Percentiles rank a stretch among this genome's conserved stretches.
phyloP scores from a whole-genome alignment of 2,113 vertebrate species.

The Sceloporus tristichus region DNA sequence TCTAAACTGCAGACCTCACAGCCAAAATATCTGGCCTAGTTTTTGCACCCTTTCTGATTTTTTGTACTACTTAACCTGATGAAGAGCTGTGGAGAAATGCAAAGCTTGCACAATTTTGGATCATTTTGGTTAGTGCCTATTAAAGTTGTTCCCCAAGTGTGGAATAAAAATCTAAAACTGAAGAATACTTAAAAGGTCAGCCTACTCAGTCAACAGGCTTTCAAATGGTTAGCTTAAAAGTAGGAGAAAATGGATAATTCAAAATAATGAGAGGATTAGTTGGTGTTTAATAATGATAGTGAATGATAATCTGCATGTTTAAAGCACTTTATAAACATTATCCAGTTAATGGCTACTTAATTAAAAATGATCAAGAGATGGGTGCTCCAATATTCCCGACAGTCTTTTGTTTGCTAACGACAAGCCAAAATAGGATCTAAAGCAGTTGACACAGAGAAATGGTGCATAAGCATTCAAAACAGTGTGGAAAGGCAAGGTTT shows the following conservation, averaged over 20 bases:
- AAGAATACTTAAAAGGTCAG: background rate
- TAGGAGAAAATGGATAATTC: background rate
- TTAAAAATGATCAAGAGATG: slow-evolving; percentile 5
- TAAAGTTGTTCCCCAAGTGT: too few species aligned
- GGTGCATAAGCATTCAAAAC: background rate
- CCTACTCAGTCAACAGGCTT: background rate
- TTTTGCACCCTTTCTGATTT: too few species aligned
- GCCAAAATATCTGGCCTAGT: too few species aligned
- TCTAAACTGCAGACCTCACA: too few species aligned
- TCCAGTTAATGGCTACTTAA: slow-evolving; percentile 27
- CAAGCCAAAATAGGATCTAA: background rate
- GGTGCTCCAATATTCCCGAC: background rate
- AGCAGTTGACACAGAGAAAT: background rate
- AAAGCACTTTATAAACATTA: slow-evolving; percentile 9
- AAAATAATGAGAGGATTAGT: slow-evolving; percentile 19
- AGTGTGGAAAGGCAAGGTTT: slow-evolving; percentile 2
- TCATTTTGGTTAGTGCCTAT: too few species aligned
- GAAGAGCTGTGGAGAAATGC: too few species aligned
- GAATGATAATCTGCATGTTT: slow-evolving; percentile 8
- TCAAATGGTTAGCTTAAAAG: background rate
- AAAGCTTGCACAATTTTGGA: too few species aligned
- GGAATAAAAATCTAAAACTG: too few species aligned
- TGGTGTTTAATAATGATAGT: slow-evolving; percentile 15
- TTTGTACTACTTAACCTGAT: too few species aligned
- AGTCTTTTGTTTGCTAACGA: slow-evolving; percentile 8